Percentiles rank a stretch among this genome's conserved stretches.
Evolutionary conservation across 2,888 invertebrate species (phyloP).

Genomic region (Odontothrips loti): DNA sequence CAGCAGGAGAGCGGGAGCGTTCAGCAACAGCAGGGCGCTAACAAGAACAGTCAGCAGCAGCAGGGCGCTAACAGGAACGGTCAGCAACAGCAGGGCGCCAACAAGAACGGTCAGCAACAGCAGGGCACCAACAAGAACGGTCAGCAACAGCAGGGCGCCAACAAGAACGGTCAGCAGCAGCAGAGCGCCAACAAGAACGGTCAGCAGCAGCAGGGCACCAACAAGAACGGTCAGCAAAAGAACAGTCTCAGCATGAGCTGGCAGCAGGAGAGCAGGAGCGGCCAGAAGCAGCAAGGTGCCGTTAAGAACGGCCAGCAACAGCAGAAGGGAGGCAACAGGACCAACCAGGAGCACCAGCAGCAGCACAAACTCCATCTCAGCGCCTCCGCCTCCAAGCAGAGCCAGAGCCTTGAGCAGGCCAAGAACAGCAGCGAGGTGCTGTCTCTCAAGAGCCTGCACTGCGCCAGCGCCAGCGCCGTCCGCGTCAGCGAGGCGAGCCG

Average conservation of each 20-base stretch:
- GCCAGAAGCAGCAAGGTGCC: no score
- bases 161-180: not conserved
- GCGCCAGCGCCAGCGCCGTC: not conserved
- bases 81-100: not conserved
- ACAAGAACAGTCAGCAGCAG: not conserved
- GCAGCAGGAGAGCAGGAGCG: not conserved
- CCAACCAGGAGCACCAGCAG: not conserved
- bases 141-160: not conserved
- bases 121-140: not conserved
- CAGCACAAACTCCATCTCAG: not conserved
- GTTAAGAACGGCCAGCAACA: no score
- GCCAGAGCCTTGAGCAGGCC: not conserved
- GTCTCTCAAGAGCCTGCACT: conserved; percentile 1
- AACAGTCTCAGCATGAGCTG: not conserved
- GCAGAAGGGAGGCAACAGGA: not conserved
- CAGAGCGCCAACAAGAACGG: not conserved
- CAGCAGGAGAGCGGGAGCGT: not conserved
- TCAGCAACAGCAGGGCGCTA: not conserved
- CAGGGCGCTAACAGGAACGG: not conserved
- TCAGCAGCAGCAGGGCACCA: not conserved
- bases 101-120: not conserved
- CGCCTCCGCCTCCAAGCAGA: not conserved
- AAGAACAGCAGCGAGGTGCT: not conserved
- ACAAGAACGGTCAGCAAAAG: not conserved
- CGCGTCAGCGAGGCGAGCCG: not conserved